Percentiles rank a stretch among this genome's conserved stretches.
Conservation (phyloP, 2,797 vertebrate species). For the Rhinatrema bivittatum region DNA sequence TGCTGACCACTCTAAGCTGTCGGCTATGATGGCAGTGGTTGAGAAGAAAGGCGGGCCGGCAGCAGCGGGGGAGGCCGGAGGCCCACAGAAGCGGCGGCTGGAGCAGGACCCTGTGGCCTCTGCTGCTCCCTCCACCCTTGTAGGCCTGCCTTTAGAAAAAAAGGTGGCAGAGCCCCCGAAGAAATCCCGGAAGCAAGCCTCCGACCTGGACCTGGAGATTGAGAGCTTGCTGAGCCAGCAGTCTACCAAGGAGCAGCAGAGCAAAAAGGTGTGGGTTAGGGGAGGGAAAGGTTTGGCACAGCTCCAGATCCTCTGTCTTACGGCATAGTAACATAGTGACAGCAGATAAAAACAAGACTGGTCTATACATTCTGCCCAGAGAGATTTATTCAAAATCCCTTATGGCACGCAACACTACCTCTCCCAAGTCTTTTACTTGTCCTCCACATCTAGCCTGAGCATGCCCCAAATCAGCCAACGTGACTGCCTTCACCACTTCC, state of each 20-base stretch:
- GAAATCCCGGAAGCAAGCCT: constrained; percentile 60
- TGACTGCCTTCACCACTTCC: no score
- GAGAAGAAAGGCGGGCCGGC: constrained; percentile 63
- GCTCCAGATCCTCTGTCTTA: not conserved
- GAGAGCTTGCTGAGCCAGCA: constrained; percentile 87
- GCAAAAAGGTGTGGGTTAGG: constrained; percentile 74
- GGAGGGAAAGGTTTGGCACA: no score
- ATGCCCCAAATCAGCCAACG: no score
- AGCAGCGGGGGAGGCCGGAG: constrained; percentile 13
- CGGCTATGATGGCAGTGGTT: constrained; percentile 74
- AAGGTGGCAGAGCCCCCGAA: constrained; percentile 38
- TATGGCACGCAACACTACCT: no score
- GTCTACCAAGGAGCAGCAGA: constrained; percentile 89
- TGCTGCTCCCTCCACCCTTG: constrained; percentile 17
- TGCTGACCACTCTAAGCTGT: constrained; percentile 85
- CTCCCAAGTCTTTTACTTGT: no score
- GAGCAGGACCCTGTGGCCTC: constrained; percentile 32
- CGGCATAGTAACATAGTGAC: not conserved
- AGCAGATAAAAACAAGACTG: not conserved
- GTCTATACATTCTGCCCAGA: no score
- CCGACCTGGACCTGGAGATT: constrained; percentile 86
- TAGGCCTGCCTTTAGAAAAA: constrained; percentile 16
- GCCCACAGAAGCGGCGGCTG: constrained; percentile 36
- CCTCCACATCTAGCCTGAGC: no score
- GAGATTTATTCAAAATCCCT: no score